These are phyloP conservation scores for Lophura nycthemera DNA, from an alignment of 2,113 vertebrate species.

Conservation along the genomic window DNA sequence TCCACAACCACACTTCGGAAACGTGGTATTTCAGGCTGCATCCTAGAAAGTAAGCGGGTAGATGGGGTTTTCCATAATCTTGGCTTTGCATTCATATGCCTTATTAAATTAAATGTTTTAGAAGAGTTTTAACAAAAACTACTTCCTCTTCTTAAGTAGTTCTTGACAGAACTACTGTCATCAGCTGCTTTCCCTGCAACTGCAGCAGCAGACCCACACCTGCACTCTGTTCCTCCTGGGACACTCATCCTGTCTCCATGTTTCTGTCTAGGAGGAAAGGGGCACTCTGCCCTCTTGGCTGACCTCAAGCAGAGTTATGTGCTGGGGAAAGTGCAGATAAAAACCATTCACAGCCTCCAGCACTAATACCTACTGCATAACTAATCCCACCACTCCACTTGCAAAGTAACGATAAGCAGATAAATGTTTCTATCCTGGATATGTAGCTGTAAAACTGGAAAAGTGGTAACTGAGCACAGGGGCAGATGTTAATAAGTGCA, in stretches of 20 bases:
- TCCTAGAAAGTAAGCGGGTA: background rate
- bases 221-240: background rate
- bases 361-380: background rate
- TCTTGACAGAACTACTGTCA: background rate
- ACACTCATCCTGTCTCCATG: background rate
- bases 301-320: conserved; percentile 28
- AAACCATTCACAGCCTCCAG: background rate
- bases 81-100: background rate
- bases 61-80: background rate
- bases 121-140: background rate
- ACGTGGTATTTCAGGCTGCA: background rate
- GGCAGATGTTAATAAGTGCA: background rate
- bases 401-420: background rate
- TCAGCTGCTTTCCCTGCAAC: background rate
- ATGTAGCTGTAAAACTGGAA: background rate
- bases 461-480: background rate
- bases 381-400: rapidly evolving
- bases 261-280: conserved; percentile 7
- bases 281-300: background rate
- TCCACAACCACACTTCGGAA: background rate
- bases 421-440: background rate
- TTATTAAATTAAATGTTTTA: background rate
- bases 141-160: background rate
- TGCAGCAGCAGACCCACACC: background rate
- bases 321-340: background rate